phyloP scores from a whole-genome alignment of 2,888 invertebrate genomes.

The Eristalinus aeneus region DNA sequence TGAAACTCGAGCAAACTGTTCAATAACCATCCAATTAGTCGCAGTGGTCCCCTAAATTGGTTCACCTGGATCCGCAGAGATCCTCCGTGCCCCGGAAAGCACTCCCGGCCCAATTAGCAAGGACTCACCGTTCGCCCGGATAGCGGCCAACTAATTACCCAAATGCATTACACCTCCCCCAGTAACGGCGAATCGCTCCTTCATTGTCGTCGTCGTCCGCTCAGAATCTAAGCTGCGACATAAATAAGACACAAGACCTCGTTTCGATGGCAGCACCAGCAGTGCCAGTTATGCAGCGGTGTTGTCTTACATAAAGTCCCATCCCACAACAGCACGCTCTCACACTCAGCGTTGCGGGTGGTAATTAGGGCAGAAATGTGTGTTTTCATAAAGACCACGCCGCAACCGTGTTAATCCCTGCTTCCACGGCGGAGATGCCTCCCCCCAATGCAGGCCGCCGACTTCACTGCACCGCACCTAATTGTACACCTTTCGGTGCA shows the following conservation, averaged over 20 bases:
- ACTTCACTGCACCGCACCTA: slow-evolving; percentile 21
- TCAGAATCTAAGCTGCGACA: slow-evolving; percentile 11
- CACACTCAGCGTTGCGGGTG: slow-evolving; percentile 25
- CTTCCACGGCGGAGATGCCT: slow-evolving; percentile 33
- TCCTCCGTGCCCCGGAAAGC: background rate
- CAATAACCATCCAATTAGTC: background rate
- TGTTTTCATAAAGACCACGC: slow-evolving; percentile 15
- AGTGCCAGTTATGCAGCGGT: background rate
- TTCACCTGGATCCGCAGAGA: background rate
- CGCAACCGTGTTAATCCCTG: slow-evolving; percentile 46
- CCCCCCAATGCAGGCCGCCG: slow-evolving; percentile 36
- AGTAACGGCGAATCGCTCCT: no score
- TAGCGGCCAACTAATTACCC: background rate
- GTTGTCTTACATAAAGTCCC: slow-evolving; percentile 52
- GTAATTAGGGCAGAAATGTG: slow-evolving; percentile 59
- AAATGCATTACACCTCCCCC: background rate
- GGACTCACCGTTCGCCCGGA: background rate
- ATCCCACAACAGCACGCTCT: background rate
- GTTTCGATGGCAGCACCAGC: background rate
- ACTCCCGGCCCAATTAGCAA: background rate
- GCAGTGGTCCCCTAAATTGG: background rate
- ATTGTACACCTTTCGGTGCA: slow-evolving; percentile 12
- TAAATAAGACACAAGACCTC: slow-evolving; percentile 21
- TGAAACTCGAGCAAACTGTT: background rate
- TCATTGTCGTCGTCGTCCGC: background rate